Evolutionary conservation across 2,888 invertebrate species (phyloP), one percentile per base, ranked within the genome.

Genomic region (Andricus quercusramuli): DNA sequence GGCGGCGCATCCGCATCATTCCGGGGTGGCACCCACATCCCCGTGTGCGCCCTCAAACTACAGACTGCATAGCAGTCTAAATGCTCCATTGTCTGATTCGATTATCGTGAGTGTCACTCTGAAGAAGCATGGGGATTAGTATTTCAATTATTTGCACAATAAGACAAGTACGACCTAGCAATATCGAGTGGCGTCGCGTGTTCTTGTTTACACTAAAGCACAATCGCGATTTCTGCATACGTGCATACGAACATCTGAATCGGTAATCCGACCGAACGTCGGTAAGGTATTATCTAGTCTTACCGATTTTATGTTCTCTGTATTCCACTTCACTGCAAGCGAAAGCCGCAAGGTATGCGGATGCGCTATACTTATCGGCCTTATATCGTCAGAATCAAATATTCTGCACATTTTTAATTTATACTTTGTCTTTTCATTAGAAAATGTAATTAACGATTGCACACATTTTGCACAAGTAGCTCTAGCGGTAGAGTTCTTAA

Each of bases 71-170:
- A 15, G 22, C 62, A 67, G 66, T 37, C 70, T 80, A 81, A 80
- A 85, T 82, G 83, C 81, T 82, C 83, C 83, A 88, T 89, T 90
- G 89, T 89, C 88, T 87, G 85, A 88, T 88, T 88, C 87, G 88
- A 89, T 89, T 88, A 89, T 82, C 85, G 84, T 83, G 86, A 88
- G 87, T 89, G 89, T 89, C 89, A 88, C 85, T 88, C 87, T 85
- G 84, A 83, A 80, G 77, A 82, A 67, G 81, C n/a, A 47, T 66
- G 70, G 81, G 78, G 92, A 92, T 92, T 92, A 92, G 89, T 89
- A 88, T 92, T 92, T 92, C 92, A 91, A 92, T 92, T 92, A 92
- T 92, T 92, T 92, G 89, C 86, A 90, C 90, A 90, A 90, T 89
- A 86, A 88, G 86, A 86, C 80, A 83, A 82, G 67, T 67, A 82